phyloP scores from a whole-genome alignment of 1,140 invertebrate genomes.

The Stratiolaelaps scimitus region DNA sequence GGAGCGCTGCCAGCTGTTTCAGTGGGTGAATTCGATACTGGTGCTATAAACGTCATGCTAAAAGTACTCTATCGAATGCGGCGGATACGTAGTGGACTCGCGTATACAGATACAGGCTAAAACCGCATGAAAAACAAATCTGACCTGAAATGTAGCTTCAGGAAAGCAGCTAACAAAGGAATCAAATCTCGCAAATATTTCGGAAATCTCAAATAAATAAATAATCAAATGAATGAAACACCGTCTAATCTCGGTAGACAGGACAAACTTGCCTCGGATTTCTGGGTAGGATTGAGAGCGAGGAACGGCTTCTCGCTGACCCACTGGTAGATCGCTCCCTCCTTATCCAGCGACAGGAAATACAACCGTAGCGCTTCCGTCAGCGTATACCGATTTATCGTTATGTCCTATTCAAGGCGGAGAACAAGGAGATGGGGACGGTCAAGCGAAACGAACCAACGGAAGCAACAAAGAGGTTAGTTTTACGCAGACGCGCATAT shows the following conservation, averaged over 20 bases:
- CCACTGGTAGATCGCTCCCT: constrained; percentile 48
- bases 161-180: no score
- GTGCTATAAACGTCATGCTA: no score
- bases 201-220: no score
- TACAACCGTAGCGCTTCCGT: constrained; percentile 82
- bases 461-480: neutral
- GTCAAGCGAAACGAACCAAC: constrained; percentile 37
- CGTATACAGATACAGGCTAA: no score
- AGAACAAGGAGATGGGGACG: constrained; percentile 50
- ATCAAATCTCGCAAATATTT: no score
- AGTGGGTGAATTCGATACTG: no score
- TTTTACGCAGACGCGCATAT: constrained; percentile 1
- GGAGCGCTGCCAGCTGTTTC: no score
- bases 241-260: no score
- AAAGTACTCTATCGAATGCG: no score
- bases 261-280: constrained; percentile 54
- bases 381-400: constrained; percentile 78
- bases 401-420: constrained; percentile 80
- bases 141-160: no score
- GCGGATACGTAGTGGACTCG: no score
- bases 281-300: constrained; percentile 67
- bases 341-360: constrained; percentile 53
- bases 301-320: constrained; percentile 60
- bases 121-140: neutral
- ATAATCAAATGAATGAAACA: no score